A percentile compares a stretch with the other conserved stretches of the same genome.
phyloP scores from a whole-genome alignment of 2,113 vertebrate genomes.

The Haplochromis vanheusdeni region DNA sequence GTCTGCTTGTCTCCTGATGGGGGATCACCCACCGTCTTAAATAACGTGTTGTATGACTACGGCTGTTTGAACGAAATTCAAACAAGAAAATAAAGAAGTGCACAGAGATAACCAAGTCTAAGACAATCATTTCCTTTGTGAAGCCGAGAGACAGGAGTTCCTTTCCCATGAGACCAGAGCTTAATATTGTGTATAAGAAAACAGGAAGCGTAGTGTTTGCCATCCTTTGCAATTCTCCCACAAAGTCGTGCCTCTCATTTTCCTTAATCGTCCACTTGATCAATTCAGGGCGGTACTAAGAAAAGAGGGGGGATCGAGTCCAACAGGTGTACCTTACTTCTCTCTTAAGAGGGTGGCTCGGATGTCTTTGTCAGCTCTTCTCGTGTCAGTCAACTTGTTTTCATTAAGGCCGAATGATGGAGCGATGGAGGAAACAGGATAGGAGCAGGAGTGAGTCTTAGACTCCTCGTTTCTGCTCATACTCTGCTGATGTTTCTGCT shows the following conservation, averaged over 20 bases:
- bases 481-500: background rate
- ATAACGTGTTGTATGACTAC: constrained; percentile 34
- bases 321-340: constrained; percentile 20
- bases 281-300: background rate
- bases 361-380: background rate
- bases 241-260: background rate
- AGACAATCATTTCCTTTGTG: constrained; percentile 57
- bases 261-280: background rate
- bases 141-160: background rate
- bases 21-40: constrained; percentile 52
- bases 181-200: constrained; percentile 43
- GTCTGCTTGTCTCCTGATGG: constrained; percentile 25
- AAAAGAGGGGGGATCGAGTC: background rate
- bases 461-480: background rate
- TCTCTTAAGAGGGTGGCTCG: background rate
- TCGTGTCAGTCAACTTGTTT: constrained; percentile 1
- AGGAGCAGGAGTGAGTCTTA: background rate
- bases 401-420: background rate
- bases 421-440: background rate
- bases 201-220: constrained; percentile 41
- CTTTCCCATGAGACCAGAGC: constrained; percentile 38
- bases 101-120: constrained; percentile 37
- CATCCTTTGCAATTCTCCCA: background rate
- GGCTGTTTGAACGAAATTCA: constrained; percentile 5
- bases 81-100: constrained; percentile 3